Evolutionary conservation across 2,888 invertebrate species (phyloP), one percentile per base, ranked within the genome.

Genomic region (Lasioglossum leucozonium): DNA sequence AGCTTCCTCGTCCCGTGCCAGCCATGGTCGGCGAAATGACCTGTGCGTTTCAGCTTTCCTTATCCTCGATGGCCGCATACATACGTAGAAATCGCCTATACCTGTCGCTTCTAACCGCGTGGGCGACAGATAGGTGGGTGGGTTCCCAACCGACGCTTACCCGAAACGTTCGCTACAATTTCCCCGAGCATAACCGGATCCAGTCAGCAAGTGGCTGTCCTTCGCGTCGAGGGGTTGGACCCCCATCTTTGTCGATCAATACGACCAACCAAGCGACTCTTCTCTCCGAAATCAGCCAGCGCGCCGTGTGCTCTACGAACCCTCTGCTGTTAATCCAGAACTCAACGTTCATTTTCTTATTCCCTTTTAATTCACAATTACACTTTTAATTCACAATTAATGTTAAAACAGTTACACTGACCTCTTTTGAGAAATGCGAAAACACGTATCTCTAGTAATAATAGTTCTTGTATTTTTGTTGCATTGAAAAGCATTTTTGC

Each of bases 191-290:
- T 81, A 89, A 88, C 84, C 84, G 89, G 89, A 88, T 90, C 87
- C 88, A 88, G 88, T 89, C 93, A 91, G 89, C 92, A 88, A 91
- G 92, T 89, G 87, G 87, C 88, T 88, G 91, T 92, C 89, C 91
- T 91, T 90, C 91, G 91, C 85, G 83, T 89, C 88, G 87, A 88
- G 91, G 91, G 89, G 90, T 90, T 92, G 91, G 92, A 85, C 83
- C 92, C 74, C 92, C 91, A 92, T 92, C 91, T 92, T 91, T 87
- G 88, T 87, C 91, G 93, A 94, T 94, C 94, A 93, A 94, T 94
- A 94, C 92, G 72, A 90, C 88, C 42, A 72, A 37, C 83, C 85
- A 26, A 81, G 72, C 77, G 81, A 82, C 90, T 88, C 85, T 88
- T 90, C 87, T 76, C 91, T 82, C 83, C 87, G 85, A 92, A 92